Percentiles rank a stretch among this genome's conserved stretches.
These are phyloP conservation scores for Natrix natrix DNA, from an alignment of 2,797 vertebrate genomes.

Conservation along the genomic window DNA sequence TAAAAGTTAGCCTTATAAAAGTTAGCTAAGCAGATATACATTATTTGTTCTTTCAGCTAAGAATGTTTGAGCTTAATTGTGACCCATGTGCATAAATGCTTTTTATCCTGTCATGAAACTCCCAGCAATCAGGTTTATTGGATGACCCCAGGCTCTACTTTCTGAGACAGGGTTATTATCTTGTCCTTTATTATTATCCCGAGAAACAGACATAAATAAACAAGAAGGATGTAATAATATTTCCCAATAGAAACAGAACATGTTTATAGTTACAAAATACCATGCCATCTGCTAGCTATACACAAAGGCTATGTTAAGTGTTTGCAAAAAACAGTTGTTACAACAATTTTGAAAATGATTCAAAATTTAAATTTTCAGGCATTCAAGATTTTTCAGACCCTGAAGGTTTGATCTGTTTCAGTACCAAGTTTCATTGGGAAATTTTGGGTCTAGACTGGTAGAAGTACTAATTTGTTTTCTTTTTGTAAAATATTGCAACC, in stretches of 20 bases:
- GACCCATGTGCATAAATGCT: not conserved
- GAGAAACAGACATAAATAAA: slow-evolving; percentile 39
- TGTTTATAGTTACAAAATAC: slow-evolving; percentile 39
- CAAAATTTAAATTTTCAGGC: slow-evolving; percentile 24
- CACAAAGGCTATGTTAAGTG: slow-evolving; percentile 34
- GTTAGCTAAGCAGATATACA: not conserved
- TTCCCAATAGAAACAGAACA: not conserved
- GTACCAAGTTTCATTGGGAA: not conserved
- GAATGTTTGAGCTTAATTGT: not conserved
- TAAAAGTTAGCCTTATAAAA: not conserved
- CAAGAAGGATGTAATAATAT: not conserved
- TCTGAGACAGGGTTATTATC: not conserved
- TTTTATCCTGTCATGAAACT: not conserved
- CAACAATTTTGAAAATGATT: slow-evolving; percentile 33
- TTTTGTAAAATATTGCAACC: not conserved
- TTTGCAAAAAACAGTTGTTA: not conserved
- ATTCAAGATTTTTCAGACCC: not conserved
- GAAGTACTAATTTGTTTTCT: not conserved
- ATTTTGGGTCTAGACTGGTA: not conserved
- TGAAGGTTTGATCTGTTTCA: not conserved
- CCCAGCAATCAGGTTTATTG: not conserved
- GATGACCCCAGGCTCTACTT: not conserved
- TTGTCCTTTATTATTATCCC: not conserved
- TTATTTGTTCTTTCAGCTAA: not conserved
- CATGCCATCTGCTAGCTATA: slow-evolving; percentile 22